These are phyloP conservation scores for Gymnocheta viridis DNA, from an alignment of 2,888 invertebrate genomes.

Conservation along the genomic window DNA sequence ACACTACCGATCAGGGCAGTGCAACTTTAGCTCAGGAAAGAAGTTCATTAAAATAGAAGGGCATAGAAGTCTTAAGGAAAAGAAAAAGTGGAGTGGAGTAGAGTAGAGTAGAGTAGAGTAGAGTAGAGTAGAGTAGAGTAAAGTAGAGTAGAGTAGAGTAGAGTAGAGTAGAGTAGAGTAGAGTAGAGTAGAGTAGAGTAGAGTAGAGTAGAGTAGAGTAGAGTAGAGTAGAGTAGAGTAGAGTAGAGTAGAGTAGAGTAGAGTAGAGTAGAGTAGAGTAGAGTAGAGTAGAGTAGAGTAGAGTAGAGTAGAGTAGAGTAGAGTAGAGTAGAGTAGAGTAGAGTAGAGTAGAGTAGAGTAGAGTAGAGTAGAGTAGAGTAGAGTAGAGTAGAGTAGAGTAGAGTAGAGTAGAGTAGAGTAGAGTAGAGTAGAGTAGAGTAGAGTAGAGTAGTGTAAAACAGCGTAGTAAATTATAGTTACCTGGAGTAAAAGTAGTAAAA, in stretches of 20 bases:
- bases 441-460: neutral
- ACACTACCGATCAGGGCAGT: conserved; percentile 21
- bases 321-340: neutral
- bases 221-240: neutral
- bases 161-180: conserved; percentile 3
- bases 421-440: neutral
- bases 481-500: neutral
- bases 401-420: neutral
- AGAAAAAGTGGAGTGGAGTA: neutral
- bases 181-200: neutral
- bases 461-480: neutral
- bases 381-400: neutral
- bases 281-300: neutral
- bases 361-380: neutral
- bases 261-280: neutral
- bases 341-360: neutral
- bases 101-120: neutral
- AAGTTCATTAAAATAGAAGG: too few relatives aligned
- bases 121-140: neutral
- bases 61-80: too few relatives aligned
- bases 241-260: neutral
- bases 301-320: neutral
- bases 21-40: neutral
- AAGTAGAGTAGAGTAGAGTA: neutral
- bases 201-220: neutral